These are phyloP conservation scores for Callorhinus ursinus DNA, from an alignment of 2,113 vertebrate genomes.

Conservation along the genomic window DNA sequence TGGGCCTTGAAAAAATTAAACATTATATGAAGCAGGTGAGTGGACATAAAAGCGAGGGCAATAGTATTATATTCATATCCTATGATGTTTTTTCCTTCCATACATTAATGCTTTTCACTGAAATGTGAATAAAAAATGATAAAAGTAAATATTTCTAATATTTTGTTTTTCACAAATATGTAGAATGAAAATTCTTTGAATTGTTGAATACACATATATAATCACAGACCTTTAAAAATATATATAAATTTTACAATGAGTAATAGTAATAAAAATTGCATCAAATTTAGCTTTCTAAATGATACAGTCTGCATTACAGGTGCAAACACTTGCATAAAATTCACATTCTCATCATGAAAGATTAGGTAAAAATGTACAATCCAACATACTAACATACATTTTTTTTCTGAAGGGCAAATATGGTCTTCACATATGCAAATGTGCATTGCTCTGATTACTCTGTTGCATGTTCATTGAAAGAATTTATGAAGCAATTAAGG, in stretches of 20 bases:
- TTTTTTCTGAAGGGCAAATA: background rate
- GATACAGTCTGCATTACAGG: background rate
- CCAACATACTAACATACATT: background rate
- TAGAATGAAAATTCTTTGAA: background rate
- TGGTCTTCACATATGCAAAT: conserved; percentile 37
- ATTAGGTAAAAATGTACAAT: background rate
- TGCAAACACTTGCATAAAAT: background rate
- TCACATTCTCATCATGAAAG: conserved; percentile 2
- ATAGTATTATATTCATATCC: background rate
- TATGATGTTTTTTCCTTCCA: background rate
- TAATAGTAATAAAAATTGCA: background rate
- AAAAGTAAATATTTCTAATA: background rate
- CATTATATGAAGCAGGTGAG: background rate
- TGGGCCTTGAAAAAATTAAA: background rate
- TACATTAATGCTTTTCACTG: background rate
- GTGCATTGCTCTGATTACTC: conserved; percentile 25
- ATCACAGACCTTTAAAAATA: background rate
- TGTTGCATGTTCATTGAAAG: conserved; percentile 21
- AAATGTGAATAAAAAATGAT: background rate
- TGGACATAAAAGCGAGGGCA: background rate
- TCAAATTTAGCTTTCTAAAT: background rate
- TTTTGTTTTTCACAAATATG: background rate
- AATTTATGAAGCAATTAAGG: conserved; percentile 53
- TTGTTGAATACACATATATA: background rate
- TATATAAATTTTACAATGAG: background rate